Base-by-base conservation (phyloP, 1,140 invertebrate species). In the Drepana arcuata region DNA sequence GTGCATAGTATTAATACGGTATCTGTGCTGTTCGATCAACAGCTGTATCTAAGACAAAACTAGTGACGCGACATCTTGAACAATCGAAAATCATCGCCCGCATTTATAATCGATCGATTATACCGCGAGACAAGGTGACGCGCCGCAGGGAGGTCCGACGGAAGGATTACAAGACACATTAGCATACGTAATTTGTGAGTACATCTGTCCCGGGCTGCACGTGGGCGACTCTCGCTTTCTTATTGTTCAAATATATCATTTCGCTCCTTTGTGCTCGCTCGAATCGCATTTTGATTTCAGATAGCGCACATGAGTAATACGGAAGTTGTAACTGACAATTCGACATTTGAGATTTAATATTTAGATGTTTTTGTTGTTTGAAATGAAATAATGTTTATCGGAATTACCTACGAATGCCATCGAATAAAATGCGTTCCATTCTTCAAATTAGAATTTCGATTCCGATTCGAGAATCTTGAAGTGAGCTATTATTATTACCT, bases 51-150 rank as follows among this genome's bases (percentile, higher is more conserved):
- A n/a, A n/a, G 24, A n/a, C 24, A 26, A 26, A 4, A 14, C 4
- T 26, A 29, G 37, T 41, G 48, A 41, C 42, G 44, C 14, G 46
- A 45, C 51, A 46, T 30, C 37, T 45, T 33, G 16, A 28, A 43
- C 38, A 41, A 59, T 59, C 47, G 47, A 50, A 45, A 47, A 25
- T 39, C 34, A 38, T 42, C 41, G 34, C 27, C 16, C 49, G 53
- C 53, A 57, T 61, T 53, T 42, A 53, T 49, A 67, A 63, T 67
- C 60, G 55, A 75, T 70, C 59, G 68, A 72, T 74, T 67, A 60
- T 61, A 31, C 54, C 35, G 31, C 33, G 57, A 51, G 50, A 52
- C 41, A 54, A 49, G 46, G 42, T 56, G 53, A 50, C 45, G 46
- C 42, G 45, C 11, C 43, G 35, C 47, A 48, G 55, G 58, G 62